These are phyloP conservation scores for Anguilla japonica DNA, from an alignment of 2,113 vertebrate genomes.

Conservation along the genomic window DNA sequence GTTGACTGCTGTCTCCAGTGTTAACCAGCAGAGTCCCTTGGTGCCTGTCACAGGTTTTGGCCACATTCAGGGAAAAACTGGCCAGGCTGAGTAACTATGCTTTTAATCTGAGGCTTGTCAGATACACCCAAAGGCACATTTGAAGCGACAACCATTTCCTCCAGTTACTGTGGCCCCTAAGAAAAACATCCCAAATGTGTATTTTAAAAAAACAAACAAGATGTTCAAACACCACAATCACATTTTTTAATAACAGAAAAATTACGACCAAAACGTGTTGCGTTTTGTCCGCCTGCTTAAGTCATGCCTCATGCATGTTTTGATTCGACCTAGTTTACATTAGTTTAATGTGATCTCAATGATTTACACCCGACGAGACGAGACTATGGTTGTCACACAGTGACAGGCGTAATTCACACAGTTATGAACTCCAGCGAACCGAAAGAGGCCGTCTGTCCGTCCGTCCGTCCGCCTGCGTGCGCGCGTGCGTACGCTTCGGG, in stretches of 20 bases:
- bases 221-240: neutral
- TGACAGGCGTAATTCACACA: constrained; percentile 77
- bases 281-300: neutral
- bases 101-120: neutral
- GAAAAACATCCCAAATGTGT: neutral
- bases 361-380: constrained; percentile 68
- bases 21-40: neutral
- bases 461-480: constrained; percentile 49
- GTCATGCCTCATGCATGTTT: constrained; percentile 71
- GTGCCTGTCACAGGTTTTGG: neutral
- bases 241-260: neutral
- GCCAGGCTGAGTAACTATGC: neutral
- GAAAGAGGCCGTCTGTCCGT: constrained; percentile 50
- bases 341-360: constrained; percentile 64
- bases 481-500: too few relatives aligned
- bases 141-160: neutral
- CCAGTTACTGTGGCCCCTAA: neutral
- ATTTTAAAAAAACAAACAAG: neutral
- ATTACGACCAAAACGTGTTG: too few relatives aligned
- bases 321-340: constrained; percentile 12
- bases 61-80: neutral
- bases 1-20: neutral
- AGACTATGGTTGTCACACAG: constrained; percentile 85
- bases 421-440: neutral
- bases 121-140: neutral